phyloP scores from a whole-genome alignment of 2,888 invertebrate species.

The Diplazon laetatorius region DNA sequence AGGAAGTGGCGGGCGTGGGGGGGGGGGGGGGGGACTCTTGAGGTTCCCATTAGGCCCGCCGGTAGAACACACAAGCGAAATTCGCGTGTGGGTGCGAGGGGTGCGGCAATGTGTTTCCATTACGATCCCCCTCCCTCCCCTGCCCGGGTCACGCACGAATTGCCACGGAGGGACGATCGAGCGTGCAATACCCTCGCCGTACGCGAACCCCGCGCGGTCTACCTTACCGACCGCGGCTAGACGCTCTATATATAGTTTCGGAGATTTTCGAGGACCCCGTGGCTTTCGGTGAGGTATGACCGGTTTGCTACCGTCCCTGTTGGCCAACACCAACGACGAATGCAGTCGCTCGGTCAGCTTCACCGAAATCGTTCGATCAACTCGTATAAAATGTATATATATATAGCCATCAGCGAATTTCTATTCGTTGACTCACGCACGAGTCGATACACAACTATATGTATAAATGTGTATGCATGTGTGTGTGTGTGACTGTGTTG shows the following conservation, averaged over 20 bases:
- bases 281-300: slow-evolving; percentile 24
- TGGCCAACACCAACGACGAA: background rate
- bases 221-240: too few species aligned
- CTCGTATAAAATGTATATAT: slow-evolving; percentile 1
- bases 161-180: too few species aligned
- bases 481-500: background rate
- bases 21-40: background rate
- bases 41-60: background rate
- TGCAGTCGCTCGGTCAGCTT: slow-evolving; percentile 23
- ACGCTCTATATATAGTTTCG: slow-evolving; percentile 14
- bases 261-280: background rate
- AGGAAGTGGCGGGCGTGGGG: too few species aligned
- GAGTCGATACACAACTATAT: slow-evolving; percentile 25
- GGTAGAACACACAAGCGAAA: background rate
- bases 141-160: too few species aligned
- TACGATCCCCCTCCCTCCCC: background rate
- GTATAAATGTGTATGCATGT: slow-evolving; percentile 3
- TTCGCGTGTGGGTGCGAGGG: background rate
- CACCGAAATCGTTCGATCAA: slow-evolving; percentile 15
- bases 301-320: slow-evolving; percentile 21
- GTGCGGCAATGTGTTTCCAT: slow-evolving; percentile 3
- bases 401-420: slow-evolving; percentile 24
- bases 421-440: slow-evolving; percentile 43
- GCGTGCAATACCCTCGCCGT: too few species aligned
- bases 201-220: background rate